Evolutionary conservation across 1,140 invertebrate species (phyloP).

Genomic region (Pseudomyrmex cubaensis): DNA sequence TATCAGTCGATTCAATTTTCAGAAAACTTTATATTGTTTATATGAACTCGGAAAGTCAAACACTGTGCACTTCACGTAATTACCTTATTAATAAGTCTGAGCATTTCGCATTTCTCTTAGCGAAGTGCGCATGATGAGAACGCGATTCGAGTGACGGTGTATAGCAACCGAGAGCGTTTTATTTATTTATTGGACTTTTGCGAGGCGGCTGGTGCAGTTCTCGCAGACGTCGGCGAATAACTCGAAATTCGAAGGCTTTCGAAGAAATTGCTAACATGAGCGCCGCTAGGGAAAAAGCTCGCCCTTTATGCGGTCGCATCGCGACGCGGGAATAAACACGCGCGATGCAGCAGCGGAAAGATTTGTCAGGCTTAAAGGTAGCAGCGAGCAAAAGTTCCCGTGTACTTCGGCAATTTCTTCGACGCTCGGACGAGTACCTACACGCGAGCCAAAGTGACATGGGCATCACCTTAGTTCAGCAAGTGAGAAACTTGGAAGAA

Average conservation of each 20-base stretch:
- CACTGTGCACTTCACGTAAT: neutral
- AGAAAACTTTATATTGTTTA: neutral
- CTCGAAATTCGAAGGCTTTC: constrained; percentile 74
- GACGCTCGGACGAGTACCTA: constrained; percentile 32
- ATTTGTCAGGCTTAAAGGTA: constrained; percentile 65
- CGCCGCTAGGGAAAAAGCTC: constrained; percentile 27
- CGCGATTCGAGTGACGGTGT: constrained; percentile 11
- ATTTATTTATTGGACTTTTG: constrained; percentile 39
- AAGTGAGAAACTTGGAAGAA: constrained; percentile 25
- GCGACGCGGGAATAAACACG: constrained; percentile 58
- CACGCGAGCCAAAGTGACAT: neutral
- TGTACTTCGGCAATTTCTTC: constrained; percentile 63
- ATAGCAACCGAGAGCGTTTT: neutral
- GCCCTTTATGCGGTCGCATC: constrained; percentile 59
- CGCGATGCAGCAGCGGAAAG: constrained; percentile 23
- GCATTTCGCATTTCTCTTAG: neutral
- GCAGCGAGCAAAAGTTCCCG: constrained; percentile 48
- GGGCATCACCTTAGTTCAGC: constrained; percentile 23
- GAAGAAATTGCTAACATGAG: constrained; percentile 71
- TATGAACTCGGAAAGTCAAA: neutral
- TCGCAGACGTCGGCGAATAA: constrained; percentile 63
- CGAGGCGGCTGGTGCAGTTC: neutral
- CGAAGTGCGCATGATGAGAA: neutral
- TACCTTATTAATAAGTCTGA: constrained; percentile 22
- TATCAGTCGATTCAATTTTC: neutral